Conservation (phyloP, 2,797 vertebrate species). For the Phataginus tetradactyla region DNA sequence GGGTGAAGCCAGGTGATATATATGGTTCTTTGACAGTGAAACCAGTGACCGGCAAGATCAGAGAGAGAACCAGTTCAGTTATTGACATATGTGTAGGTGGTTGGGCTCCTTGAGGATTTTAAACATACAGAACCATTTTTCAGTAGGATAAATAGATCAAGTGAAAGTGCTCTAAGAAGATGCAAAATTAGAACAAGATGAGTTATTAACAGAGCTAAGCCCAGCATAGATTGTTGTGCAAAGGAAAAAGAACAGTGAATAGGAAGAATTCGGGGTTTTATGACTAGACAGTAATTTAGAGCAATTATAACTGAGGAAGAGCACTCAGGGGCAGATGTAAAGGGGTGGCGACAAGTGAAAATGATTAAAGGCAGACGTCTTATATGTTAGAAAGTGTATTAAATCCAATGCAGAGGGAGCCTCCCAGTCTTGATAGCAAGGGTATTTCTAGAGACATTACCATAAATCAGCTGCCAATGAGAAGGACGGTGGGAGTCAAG, state of each 20-base stretch:
- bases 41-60: background rate
- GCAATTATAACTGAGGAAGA: background rate
- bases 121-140: background rate
- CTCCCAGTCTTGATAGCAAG: conserved; percentile 12
- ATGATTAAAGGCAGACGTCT: background rate
- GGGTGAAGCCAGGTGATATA: background rate
- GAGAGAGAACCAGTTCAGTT: background rate
- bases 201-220: background rate
- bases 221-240: background rate
- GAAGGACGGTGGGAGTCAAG: background rate
- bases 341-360: background rate
- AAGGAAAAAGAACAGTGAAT: background rate
- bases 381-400: background rate
- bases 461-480: background rate
- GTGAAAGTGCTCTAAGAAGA: conserved; percentile 6
- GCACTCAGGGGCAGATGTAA: background rate
- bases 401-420: background rate
- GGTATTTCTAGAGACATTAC: background rate
- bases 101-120: background rate
- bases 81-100: background rate
- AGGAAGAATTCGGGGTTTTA: background rate
- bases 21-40: background rate
- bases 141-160: background rate
- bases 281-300: background rate
- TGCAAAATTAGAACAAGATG: background rate